phyloP scores from a whole-genome alignment of 2,113 vertebrate genomes.

The Rallus limicola region DNA sequence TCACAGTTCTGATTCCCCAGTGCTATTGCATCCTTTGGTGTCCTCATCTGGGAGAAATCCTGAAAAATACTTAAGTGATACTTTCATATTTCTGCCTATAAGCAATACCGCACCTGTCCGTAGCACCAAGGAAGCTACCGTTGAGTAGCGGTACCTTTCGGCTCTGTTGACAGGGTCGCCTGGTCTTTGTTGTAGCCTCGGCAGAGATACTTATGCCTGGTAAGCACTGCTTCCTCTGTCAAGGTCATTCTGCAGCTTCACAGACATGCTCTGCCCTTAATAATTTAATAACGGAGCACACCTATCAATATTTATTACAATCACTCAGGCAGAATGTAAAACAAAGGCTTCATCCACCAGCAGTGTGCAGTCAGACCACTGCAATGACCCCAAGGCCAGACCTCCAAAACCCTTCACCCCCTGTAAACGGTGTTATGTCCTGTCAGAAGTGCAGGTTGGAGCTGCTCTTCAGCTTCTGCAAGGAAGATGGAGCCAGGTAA shows the following conservation, averaged over 20 bases:
- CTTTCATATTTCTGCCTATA: background rate
- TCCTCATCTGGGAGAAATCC: background rate
- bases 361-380: background rate
- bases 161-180: constrained; percentile 30
- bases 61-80: background rate
- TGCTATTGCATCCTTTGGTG: background rate
- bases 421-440: background rate
- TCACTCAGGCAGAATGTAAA: constrained; percentile 54
- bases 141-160: background rate
- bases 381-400: background rate
- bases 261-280: constrained; percentile 26
- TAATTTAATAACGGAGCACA: constrained; percentile 53
- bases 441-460: background rate
- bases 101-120: background rate
- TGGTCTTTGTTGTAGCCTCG: constrained; percentile 36
- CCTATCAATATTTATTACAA: constrained; percentile 69
- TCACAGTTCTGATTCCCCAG: background rate
- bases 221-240: constrained; percentile 48
- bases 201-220: constrained; percentile 50
- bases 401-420: background rate
- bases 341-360: background rate
- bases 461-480: background rate
- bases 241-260: constrained; percentile 15
- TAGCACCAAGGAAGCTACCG: background rate
- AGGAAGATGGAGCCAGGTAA: background rate